Evolutionary conservation across 2,888 invertebrate genomes (phyloP), one percentile per base, ranked within the genome.

Genomic region (Chouioia cunea): DNA sequence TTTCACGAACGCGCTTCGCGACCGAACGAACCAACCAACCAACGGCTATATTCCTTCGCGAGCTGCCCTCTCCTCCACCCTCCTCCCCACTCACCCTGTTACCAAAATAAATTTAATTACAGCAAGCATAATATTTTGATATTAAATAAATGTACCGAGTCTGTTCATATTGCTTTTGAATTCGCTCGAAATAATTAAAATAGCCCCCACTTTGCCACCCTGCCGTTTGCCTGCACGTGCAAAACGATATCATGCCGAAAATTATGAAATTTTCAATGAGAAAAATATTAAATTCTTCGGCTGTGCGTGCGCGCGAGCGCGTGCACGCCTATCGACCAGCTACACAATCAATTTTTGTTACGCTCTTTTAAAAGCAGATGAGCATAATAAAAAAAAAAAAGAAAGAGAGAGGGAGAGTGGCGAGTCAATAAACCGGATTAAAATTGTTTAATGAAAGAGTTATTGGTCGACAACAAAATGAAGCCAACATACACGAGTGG

Each of bases 31-130:
- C 36, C 6, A 10, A 36, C 36, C 6, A 10, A 1, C 12, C 10
- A 10, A 10, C 36, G 36, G 4, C 36, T 12, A 10, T 10, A 36
- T 36, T 36, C 6, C n/a, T 36, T 36, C 4, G 36, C 36, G 1
- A n/a, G 52, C 27, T 44, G 53, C n/a, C 20, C 18, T 44, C 46
- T n/a, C 1, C 52, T 18, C 22, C 22, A 27, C 16, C 52, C 18
- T 20, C 20, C 27, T 14, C 23, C 12, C 23, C 18, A 22, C 56
- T 36, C 54, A 15, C 52, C 20, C 16, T 27, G 20, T 12, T 8
- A 57, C 14, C 53, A 53, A 64, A 54, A 44, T 22, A 60, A 71
- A 68, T 67, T 71, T 71, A 66, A 71, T 67, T 71, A 67, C 59
- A 64, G 63, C 57, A 52, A 56, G 47, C 53, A 65, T 62, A 59